Evolutionary conservation across 2,113 vertebrate genomes (phyloP).

Genomic region (Promerops cafer): DNA sequence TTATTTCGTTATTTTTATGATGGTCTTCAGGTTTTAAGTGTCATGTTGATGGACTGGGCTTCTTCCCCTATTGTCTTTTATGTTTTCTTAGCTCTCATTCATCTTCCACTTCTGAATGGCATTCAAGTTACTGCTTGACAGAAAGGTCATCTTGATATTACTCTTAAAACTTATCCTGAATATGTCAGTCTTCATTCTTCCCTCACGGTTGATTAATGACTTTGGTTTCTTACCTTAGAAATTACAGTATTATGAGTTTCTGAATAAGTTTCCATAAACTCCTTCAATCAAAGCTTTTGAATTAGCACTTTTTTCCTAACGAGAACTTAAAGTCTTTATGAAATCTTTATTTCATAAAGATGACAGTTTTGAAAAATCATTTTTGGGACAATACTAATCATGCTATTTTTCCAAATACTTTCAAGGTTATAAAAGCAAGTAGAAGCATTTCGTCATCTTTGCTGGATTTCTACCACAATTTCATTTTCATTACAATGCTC

Average conservation of each 20-base stretch:
- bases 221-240: not conserved
- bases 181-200: not conserved
- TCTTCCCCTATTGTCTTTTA: not conserved
- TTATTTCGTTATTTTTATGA: not conserved
- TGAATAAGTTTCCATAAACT: not conserved
- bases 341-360: not conserved
- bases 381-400: not conserved
- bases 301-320: not conserved
- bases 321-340: not conserved
- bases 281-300: not conserved
- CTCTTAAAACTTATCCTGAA: not conserved
- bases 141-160: not conserved
- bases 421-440: not conserved
- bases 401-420: not conserved
- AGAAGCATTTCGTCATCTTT: not conserved
- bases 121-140: not conserved
- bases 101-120: not conserved
- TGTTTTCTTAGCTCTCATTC: not conserved
- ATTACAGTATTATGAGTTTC: not conserved
- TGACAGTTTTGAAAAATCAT: not conserved
- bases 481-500: not conserved
- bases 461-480: not conserved
- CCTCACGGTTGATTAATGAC: not conserved
- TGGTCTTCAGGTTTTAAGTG: not conserved
- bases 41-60: not conserved